Evolutionary conservation across 1,140 invertebrate species (phyloP).

Genomic region (Drosophila nannoptera): DNA sequence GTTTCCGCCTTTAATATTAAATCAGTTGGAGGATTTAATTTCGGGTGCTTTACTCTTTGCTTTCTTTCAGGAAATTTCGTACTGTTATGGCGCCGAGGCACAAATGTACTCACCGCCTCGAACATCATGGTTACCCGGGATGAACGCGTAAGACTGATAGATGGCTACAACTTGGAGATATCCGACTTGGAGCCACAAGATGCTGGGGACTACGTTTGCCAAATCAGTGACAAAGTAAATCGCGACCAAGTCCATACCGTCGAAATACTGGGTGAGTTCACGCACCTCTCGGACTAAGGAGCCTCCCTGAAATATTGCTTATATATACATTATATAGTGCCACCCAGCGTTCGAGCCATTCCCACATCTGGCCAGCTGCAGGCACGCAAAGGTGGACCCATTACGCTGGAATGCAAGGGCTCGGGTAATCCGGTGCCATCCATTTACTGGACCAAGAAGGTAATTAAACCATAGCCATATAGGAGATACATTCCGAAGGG

Average conservation of each 20-base stretch:
- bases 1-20: slow-evolving; percentile 13
- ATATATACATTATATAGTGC: slow-evolving; percentile 77
- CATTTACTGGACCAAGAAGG: slow-evolving; percentile 84
- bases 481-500: too few species aligned
- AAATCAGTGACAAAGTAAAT: slow-evolving; percentile 84
- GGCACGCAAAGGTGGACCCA: slow-evolving; percentile 83
- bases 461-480: slow-evolving; percentile 48
- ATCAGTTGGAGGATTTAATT: background rate
- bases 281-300: background rate
- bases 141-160: slow-evolving; percentile 83
- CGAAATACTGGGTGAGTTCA: slow-evolving; percentile 78
- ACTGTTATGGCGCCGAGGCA: slow-evolving; percentile 84
- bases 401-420: slow-evolving; percentile 84
- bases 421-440: slow-evolving; percentile 85
- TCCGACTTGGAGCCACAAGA: slow-evolving; percentile 81
- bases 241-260: slow-evolving; percentile 81
- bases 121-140: slow-evolving; percentile 86
- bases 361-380: slow-evolving; percentile 83
- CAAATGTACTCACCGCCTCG: slow-evolving; percentile 84
- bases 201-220: slow-evolving; percentile 82
- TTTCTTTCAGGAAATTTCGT: slow-evolving; percentile 82
- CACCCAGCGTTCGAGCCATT: slow-evolving; percentile 82
- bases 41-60: slow-evolving; percentile 14
- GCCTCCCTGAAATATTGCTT: background rate
- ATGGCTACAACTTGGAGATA: slow-evolving; percentile 85